Percentiles rank a stretch among this genome's conserved stretches.
phyloP scores from a whole-genome alignment of 2,797 vertebrate genomes.

The Lutjanus campechanus region DNA sequence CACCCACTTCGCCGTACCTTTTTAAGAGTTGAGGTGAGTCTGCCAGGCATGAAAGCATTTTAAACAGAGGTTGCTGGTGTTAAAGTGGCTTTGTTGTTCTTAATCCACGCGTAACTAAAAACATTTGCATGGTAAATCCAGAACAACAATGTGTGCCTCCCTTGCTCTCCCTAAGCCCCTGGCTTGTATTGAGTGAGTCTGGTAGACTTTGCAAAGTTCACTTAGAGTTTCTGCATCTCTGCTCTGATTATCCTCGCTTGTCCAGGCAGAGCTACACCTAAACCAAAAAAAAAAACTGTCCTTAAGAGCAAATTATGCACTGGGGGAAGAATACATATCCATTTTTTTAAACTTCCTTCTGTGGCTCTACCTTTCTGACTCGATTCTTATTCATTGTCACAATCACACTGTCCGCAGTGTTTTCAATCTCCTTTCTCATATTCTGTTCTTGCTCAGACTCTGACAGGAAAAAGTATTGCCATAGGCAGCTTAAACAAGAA shows the following conservation, averaged over 20 bases:
- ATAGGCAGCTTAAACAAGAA: constrained; percentile 26
- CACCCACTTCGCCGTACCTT: constrained; percentile 17
- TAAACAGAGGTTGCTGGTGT: constrained; percentile 57
- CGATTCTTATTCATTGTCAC: constrained; percentile 40
- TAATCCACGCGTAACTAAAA: constrained; percentile 71
- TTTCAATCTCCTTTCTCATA: constrained; percentile 48
- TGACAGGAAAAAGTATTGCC: constrained; percentile 38
- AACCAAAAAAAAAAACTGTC: constrained; percentile 25
- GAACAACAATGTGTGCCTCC: constrained; percentile 66
- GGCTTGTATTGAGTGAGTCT: constrained; percentile 42
- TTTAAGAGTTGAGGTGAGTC: constrained; percentile 40
- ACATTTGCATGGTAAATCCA: constrained; percentile 69
- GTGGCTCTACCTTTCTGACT: constrained; percentile 29
- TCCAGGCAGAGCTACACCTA: constrained; percentile 55
- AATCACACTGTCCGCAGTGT: constrained; percentile 26
- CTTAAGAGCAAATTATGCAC: constrained; percentile 45
- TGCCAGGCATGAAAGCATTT: constrained; percentile 49
- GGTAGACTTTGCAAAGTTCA: constrained; percentile 75
- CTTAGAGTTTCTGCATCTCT: constrained; percentile 70
- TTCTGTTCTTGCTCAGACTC: constrained; percentile 33
- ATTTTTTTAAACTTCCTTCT: constrained; percentile 17
- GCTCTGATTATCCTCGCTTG: constrained; percentile 61
- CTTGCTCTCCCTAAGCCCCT: constrained; percentile 59
- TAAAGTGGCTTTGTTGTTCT: constrained; percentile 66
- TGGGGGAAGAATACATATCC: constrained; percentile 16